Conservation (phyloP, 2,888 invertebrate genomes). For the Allygus modestus region DNA sequence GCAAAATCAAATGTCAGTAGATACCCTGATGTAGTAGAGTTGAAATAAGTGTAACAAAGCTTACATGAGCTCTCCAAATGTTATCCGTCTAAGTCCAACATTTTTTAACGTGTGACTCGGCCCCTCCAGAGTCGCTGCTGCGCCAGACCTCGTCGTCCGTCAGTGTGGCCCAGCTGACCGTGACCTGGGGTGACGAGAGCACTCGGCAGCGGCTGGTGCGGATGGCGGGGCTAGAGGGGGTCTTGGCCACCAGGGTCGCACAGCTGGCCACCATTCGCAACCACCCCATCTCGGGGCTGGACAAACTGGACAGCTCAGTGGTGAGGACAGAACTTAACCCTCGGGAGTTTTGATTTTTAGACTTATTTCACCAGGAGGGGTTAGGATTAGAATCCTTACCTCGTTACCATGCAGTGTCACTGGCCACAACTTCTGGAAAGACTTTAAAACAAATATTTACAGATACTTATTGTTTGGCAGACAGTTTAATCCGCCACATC, state of each 20-base stretch:
- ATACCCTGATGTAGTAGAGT: too few relatives aligned
- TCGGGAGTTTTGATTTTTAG: neutral
- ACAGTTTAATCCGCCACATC: too few relatives aligned
- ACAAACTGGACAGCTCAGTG: neutral
- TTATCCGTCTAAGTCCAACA: too few relatives aligned
- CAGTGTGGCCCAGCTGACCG: slow-evolving; percentile 8
- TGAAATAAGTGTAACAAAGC: too few relatives aligned
- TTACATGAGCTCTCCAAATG: too few relatives aligned
- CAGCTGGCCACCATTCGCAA: neutral
- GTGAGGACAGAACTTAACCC: neutral
- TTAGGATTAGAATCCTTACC: neutral
- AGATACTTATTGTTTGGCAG: too few relatives aligned
- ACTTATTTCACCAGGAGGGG: neutral
- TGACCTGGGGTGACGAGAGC: neutral
- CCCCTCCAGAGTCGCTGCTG: slow-evolving; percentile 7
- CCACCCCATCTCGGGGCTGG: neutral
- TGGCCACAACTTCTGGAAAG: neutral
- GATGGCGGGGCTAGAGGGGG: neutral
- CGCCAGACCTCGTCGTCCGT: neutral
- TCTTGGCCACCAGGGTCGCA: neutral
- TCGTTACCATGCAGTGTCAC: too few relatives aligned
- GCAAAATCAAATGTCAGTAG: too few relatives aligned
- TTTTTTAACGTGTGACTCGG: too few relatives aligned
- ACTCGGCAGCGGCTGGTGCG: neutral
- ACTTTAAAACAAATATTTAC: neutral